Percentiles rank a stretch among this genome's conserved stretches.
phyloP scores from a whole-genome alignment of 1,140 invertebrate species.

The Phymorhynchus buccinoides region DNA sequence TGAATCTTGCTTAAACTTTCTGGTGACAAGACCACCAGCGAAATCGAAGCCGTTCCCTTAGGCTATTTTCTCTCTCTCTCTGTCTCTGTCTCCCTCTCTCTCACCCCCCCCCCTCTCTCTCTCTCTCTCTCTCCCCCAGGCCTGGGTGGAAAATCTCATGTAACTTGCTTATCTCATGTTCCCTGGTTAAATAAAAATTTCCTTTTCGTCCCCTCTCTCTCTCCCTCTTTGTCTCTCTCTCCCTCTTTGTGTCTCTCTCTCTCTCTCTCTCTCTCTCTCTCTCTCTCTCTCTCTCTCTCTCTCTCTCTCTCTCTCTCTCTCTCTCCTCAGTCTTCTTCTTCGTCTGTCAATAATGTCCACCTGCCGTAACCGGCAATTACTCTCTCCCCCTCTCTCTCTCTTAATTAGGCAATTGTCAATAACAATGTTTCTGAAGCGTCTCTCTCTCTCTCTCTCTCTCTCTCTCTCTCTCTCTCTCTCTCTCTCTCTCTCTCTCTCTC shows the following conservation, averaged over 20 bases:
- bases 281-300: constrained; percentile 18
- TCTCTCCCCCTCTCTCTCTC: constrained; percentile 5
- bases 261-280: constrained; percentile 9
- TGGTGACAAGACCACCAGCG: no score
- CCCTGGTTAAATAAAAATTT: no score
- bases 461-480: constrained; percentile 21
- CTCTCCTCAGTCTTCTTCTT: no score
- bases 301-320: background rate
- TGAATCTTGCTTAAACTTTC: no score
- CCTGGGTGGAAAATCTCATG: no score
- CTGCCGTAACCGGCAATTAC: background rate
- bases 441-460: constrained; percentile 24
- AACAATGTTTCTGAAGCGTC: no score
- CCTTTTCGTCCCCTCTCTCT: no score
- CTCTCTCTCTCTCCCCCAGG: background rate
- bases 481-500: constrained; percentile 18
- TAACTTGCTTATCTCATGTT: no score
- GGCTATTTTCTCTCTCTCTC: no score
- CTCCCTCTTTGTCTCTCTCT: background rate
- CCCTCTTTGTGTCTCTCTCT: background rate
- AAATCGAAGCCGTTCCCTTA: background rate
- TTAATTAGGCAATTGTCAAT: background rate
- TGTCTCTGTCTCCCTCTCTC: no score
- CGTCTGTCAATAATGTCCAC: no score
- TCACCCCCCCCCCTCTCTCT: background rate